Conservation (phyloP, 2,888 invertebrate genomes). For the Meteorus colon region DNA sequence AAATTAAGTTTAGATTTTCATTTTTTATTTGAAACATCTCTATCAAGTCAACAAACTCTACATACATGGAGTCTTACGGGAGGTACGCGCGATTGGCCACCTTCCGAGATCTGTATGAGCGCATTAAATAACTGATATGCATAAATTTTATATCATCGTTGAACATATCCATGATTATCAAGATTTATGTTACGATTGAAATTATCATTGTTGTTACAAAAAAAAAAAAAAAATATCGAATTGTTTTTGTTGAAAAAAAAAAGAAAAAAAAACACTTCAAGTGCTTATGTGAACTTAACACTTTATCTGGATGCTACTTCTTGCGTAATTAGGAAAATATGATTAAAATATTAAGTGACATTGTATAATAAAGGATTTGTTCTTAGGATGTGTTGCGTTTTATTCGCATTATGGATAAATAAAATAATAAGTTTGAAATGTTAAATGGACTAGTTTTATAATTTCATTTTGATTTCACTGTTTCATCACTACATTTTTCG, state of each 20-base stretch:
- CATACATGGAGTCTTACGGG: background rate
- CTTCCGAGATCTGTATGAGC: too few relatives aligned
- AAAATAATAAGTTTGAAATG: constrained; percentile 22
- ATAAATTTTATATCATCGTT: background rate
- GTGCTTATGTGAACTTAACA: constrained; percentile 27
- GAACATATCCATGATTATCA: background rate
- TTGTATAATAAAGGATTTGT: background rate
- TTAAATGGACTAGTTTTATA: background rate
- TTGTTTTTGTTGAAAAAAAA: background rate
- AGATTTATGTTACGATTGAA: background rate
- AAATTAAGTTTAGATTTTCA: too few relatives aligned
- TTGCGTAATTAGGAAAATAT: constrained; percentile 25
- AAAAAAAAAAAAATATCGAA: background rate
- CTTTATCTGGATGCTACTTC: background rate
- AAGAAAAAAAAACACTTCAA: constrained; percentile 1
- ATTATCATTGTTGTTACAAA: background rate
- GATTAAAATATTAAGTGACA: constrained; percentile 11
- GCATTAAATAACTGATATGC: background rate
- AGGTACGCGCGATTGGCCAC: background rate
- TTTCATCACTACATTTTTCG: background rate
- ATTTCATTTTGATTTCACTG: background rate
- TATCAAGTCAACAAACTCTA: background rate
- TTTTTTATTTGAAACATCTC: too few relatives aligned
- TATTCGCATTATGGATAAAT: constrained; percentile 34
- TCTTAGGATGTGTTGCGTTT: constrained; percentile 19